phyloP scores from a whole-genome alignment of 2,113 vertebrate genomes.

The Pterocles orientalis region DNA sequence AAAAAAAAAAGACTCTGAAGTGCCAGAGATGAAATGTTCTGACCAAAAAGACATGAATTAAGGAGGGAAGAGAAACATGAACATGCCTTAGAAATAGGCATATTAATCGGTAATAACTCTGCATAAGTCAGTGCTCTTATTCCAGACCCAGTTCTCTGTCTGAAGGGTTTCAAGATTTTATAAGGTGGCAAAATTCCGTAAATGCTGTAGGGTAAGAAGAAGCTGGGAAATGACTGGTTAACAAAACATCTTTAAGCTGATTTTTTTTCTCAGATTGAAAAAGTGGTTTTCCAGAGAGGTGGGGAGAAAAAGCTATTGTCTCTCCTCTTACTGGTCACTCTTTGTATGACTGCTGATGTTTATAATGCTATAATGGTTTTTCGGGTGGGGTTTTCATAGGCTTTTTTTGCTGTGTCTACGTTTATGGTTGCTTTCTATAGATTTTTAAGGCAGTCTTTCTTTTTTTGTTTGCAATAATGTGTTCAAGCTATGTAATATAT shows the following conservation, averaged over 20 bases:
- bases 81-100: not conserved
- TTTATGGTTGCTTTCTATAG: not conserved
- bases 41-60: conserved; percentile 10
- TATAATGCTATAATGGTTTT: not conserved
- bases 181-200: not conserved
- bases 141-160: not conserved
- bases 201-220: not conserved
- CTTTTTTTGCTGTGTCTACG: fast-evolving
- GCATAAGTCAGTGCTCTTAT: not conserved
- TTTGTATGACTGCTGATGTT: not conserved
- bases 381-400: fast-evolving
- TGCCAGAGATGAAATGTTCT: conserved; percentile 6
- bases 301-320: not conserved
- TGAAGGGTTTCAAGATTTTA: not conserved
- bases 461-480: not conserved
- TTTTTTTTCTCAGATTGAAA: not conserved
- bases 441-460: not conserved
- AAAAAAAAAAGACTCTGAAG: not conserved
- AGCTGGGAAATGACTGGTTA: not conserved
- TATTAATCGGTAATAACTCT: not conserved
- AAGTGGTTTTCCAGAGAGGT: not conserved
- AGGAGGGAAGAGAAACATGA: not conserved
- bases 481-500: not conserved
- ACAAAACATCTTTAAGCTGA: not conserved
- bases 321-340: not conserved